Percentiles rank a stretch among this genome's conserved stretches.
phyloP scores from a whole-genome alignment of 2,888 invertebrate species.

The Ferdinandea cuprea region DNA sequence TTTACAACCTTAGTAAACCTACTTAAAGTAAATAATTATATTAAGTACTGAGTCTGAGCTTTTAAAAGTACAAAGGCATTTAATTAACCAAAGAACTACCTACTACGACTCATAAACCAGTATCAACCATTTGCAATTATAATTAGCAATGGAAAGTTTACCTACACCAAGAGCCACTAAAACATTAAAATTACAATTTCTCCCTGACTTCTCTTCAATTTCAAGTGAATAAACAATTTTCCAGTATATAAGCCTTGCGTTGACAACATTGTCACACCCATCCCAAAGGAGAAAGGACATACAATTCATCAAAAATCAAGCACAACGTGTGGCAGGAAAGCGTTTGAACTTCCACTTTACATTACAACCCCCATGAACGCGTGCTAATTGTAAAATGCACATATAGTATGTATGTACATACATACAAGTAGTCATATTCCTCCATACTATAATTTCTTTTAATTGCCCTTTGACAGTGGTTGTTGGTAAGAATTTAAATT shows the following conservation, averaged over 20 bases:
- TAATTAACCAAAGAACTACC: background rate
- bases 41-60: too few relatives aligned
- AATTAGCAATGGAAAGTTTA: conserved; percentile 33
- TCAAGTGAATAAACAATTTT: conserved; percentile 27
- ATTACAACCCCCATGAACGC: conserved; percentile 58
- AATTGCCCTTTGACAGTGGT: conserved; percentile 68
- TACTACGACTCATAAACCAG: background rate
- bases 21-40: too few relatives aligned
- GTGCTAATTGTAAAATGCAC: conserved; percentile 65
- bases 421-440: conserved; percentile 16
- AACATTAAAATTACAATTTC: conserved; percentile 47
- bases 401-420: background rate
- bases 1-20: too few relatives aligned
- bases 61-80: background rate
- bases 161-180: conserved; percentile 15
- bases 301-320: conserved; percentile 51
- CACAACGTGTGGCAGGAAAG: conserved; percentile 51
- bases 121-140: conserved; percentile 10
- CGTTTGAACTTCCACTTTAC: conserved; percentile 60
- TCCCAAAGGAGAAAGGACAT: too few relatives aligned
- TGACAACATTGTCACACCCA: conserved; percentile 28
- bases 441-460: conserved; percentile 59
- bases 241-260: conserved; percentile 3
- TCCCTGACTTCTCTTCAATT: background rate
- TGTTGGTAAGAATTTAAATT: conserved; percentile 63